Conservation (phyloP, 2,113 vertebrate species). For the Sceloporus undulatus region DNA sequence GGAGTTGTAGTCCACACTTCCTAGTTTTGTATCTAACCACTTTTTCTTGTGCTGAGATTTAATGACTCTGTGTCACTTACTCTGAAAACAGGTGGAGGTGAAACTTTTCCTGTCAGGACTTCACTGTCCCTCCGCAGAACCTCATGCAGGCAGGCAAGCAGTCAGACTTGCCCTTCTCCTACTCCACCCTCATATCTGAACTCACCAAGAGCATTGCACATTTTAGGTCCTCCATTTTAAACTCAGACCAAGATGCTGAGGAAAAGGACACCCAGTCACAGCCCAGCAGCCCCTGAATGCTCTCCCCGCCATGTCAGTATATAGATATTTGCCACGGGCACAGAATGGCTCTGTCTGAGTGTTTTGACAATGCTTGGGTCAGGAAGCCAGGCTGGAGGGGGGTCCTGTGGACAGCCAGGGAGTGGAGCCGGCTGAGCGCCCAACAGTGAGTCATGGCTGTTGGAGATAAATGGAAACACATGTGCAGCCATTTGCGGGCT, state of each 20-base stretch:
- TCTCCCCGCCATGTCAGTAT: neutral
- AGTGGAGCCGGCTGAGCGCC: constrained; percentile 9
- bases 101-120: neutral
- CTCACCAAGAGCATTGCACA: too few relatives aligned
- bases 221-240: neutral
- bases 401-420: constrained; percentile 21
- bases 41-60: neutral
- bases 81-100: neutral
- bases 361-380: constrained; percentile 24
- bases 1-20: too few relatives aligned
- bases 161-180: neutral
- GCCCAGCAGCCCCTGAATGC: neutral
- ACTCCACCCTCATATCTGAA: neutral
- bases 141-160: neutral
- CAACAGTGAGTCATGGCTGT: constrained; percentile 66
- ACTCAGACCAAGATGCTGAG: neutral
- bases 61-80: neutral
- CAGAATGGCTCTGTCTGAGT: constrained; percentile 1
- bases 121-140: neutral
- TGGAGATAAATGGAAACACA: constrained; percentile 72
- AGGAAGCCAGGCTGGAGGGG: neutral
- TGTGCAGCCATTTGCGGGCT: constrained; percentile 14
- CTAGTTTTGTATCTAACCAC: too few relatives aligned
- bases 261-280: neutral
- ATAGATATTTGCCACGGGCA: neutral